Evolutionary conservation across 2,113 vertebrate species (phyloP).

Genomic region (Vulpes lagopus): DNA sequence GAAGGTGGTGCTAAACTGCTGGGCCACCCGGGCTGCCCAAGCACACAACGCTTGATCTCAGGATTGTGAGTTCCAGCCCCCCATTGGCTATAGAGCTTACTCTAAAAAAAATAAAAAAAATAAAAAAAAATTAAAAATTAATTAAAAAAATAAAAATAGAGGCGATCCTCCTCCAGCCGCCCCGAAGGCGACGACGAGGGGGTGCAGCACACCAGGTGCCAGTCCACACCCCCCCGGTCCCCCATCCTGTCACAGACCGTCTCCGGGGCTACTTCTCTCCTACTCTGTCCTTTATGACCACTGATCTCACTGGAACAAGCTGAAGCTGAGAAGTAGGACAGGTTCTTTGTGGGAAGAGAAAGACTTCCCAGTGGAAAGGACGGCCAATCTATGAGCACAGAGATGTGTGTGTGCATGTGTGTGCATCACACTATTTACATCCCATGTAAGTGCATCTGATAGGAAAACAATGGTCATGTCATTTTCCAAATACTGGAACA

Average conservation of each 20-base stretch:
- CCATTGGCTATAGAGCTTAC: background rate
- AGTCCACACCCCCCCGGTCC: too few relatives aligned
- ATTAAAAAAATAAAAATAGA: background rate
- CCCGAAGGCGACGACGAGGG: background rate
- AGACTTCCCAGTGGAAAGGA: background rate
- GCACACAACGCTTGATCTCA: background rate
- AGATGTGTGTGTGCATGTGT: background rate
- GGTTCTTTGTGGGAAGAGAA: background rate
- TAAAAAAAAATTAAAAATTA: background rate
- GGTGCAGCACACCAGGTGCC: fast-evolving
- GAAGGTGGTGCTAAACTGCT: too few relatives aligned
- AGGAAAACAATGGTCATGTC: background rate
- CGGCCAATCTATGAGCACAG: background rate
- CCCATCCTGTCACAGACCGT: background rate
- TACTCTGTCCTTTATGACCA: background rate
- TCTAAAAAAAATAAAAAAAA: background rate
- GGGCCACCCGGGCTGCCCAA: too few relatives aligned
- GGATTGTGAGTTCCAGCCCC: background rate
- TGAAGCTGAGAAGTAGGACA: background rate
- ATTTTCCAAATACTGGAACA: background rate
- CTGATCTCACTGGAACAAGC: background rate
- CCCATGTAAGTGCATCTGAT: background rate
- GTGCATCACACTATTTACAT: fast-evolving
- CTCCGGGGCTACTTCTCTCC: background rate
- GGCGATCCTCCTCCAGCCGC: fast-evolving